These are phyloP conservation scores for Heterotilapia buettikoferi DNA, from an alignment of 2,113 vertebrate species.

Conservation along the genomic window DNA sequence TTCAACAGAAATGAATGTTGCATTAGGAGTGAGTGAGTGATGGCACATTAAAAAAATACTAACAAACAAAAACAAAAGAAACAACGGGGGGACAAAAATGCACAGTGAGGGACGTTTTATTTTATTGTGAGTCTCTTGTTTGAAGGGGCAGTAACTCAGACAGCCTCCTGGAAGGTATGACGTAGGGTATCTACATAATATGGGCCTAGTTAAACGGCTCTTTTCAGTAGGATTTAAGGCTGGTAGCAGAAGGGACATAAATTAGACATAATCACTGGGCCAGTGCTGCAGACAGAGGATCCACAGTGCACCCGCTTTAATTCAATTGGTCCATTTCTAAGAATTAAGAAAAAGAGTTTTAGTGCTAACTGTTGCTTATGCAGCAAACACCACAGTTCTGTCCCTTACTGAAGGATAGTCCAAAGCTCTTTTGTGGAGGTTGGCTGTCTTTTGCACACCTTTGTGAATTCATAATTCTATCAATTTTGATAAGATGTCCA, in stretches of 20 bases:
- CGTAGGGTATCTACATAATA: constrained; percentile 14
- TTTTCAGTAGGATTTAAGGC: constrained; percentile 29
- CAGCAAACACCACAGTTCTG: neutral
- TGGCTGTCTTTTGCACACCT: neutral
- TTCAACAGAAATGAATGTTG: neutral
- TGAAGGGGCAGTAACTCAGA: neutral
- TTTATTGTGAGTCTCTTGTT: neutral
- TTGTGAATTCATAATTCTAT: neutral
- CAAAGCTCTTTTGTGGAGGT: neutral
- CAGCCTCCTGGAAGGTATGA: neutral
- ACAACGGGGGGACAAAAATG: neutral
- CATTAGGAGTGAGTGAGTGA: neutral
- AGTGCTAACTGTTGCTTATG: neutral
- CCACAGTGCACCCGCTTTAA: neutral
- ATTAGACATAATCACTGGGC: neutral
- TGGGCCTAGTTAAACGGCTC: constrained; percentile 17
- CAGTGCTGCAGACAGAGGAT: neutral
- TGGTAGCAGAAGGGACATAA: neutral
- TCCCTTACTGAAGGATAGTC: neutral
- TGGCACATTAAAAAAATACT: neutral
- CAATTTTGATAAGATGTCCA: neutral
- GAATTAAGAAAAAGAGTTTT: neutral
- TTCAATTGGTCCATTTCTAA: neutral
- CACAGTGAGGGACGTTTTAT: neutral
- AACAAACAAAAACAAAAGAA: neutral